Evolutionary conservation across 2,113 vertebrate genomes (phyloP).

Genomic region (Eptesicus fuscus): DNA sequence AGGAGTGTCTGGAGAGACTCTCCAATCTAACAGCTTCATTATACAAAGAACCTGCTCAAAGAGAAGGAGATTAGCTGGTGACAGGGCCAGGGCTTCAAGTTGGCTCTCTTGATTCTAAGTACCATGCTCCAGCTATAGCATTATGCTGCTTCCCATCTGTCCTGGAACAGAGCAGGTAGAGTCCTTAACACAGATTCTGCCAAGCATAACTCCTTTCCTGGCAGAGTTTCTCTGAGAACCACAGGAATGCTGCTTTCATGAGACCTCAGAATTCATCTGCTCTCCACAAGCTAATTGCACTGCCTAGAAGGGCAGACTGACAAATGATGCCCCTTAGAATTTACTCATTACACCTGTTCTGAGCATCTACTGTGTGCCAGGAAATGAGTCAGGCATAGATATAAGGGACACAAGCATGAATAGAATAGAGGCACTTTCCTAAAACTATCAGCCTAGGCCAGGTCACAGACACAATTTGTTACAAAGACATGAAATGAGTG

Average conservation of each 20-base stretch:
- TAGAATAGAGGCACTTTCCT: not conserved
- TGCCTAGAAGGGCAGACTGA: not conserved
- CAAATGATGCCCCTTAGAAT: not conserved
- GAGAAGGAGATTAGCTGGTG: not conserved
- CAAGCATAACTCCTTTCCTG: not conserved
- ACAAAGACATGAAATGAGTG: not conserved
- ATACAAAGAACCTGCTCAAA: not conserved
- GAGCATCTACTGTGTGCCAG: not conserved
- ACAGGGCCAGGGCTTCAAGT: not conserved
- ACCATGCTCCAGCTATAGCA: not conserved
- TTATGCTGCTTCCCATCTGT: not conserved
- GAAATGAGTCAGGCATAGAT: not conserved
- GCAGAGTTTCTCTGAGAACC: not conserved
- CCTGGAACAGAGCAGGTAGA: not conserved
- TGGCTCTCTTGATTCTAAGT: not conserved
- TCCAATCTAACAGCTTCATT: not conserved
- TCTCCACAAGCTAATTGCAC: not conserved
- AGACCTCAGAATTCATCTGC: not conserved
- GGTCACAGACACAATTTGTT: not conserved
- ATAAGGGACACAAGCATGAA: not conserved
- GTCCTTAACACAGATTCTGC: not conserved
- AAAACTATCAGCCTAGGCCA: not conserved
- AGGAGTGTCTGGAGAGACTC: not conserved
- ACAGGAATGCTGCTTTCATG: not conserved
- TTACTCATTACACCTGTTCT: not conserved